These are phyloP conservation scores for Pterobdella sp. DNA, from an alignment of 2,888 invertebrate genomes.

Conservation along the genomic window DNA sequence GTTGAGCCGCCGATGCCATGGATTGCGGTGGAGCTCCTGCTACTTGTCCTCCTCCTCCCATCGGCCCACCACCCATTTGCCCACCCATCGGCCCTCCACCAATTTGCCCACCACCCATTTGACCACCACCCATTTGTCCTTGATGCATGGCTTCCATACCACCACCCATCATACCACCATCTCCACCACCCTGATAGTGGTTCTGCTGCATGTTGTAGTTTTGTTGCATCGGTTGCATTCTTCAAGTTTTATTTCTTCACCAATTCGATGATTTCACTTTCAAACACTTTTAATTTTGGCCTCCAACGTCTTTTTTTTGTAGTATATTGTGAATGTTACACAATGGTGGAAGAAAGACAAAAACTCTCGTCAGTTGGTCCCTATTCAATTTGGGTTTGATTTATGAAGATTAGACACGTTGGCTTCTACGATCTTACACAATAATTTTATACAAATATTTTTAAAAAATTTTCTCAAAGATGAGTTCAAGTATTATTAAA, in stretches of 20 bases:
- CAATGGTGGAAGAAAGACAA: too few species aligned
- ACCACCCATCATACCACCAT: neutral
- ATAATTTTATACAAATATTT: too few species aligned
- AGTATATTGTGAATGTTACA: too few species aligned
- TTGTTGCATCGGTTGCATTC: neutral
- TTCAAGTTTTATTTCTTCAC: neutral
- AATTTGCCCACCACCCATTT: constrained; percentile 12
- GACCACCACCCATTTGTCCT: neutral
- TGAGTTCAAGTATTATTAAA: too few species aligned
- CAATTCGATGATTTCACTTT: too few species aligned
- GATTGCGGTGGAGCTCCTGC: neutral
- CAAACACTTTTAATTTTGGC: too few species aligned
- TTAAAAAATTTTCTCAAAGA: too few species aligned
- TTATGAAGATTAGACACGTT: too few species aligned
- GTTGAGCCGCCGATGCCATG: constrained; percentile 41
- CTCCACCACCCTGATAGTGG: neutral
- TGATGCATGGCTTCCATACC: neutral
- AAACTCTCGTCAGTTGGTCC: too few species aligned
- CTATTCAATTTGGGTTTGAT: too few species aligned
- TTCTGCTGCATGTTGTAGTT: neutral
- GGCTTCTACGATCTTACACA: too few species aligned
- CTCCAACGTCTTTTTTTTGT: too few species aligned
- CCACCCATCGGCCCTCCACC: constrained; percentile 8
- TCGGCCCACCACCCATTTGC: constrained; percentile 1
- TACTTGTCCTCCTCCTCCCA: neutral